Conservation (phyloP, 1,140 invertebrate genomes). For the Doryteuthis pealeii region DNA sequence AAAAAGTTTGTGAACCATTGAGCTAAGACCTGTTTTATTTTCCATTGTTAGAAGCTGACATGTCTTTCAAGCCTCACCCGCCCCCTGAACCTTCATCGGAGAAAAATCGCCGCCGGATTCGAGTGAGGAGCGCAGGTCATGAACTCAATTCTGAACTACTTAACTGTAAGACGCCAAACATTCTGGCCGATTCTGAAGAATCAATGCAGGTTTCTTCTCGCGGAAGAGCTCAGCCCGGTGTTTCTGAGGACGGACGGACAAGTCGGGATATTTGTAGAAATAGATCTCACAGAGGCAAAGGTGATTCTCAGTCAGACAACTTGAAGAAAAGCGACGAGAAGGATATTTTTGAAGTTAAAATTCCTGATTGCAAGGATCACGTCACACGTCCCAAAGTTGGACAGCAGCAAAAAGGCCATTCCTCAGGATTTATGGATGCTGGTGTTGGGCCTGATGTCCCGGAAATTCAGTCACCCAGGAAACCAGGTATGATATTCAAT, state of each 20-base stretch:
- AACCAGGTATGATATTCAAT: slow-evolving; percentile 21
- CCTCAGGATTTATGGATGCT: slow-evolving; percentile 16
- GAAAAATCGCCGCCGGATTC: slow-evolving; percentile 36
- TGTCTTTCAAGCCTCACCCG: slow-evolving; percentile 41
- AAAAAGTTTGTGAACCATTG: too few species aligned
- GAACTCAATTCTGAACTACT: not conserved
- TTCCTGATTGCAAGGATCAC: too few species aligned
- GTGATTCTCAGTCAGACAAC: not conserved
- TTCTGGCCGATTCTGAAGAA: too few species aligned
- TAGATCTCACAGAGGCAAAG: not conserved
- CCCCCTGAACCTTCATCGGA: slow-evolving; percentile 51
- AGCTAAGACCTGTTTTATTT: too few species aligned
- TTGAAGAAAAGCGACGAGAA: not conserved
- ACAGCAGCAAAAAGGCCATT: too few species aligned
- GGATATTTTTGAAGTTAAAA: too few species aligned
- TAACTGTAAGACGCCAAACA: not conserved
- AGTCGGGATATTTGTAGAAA: not conserved
- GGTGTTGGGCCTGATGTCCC: slow-evolving; percentile 26
- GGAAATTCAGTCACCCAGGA: slow-evolving; percentile 27
- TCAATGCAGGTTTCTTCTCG: not conserved
- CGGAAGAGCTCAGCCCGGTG: not conserved
- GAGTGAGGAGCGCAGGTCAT: slow-evolving; percentile 35
- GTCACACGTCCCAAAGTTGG: too few species aligned
- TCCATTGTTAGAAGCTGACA: not conserved
- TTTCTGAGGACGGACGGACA: not conserved